These are phyloP conservation scores for Flexamia atlantica DNA, from an alignment of 2,888 invertebrate genomes.

Conservation along the genomic window DNA sequence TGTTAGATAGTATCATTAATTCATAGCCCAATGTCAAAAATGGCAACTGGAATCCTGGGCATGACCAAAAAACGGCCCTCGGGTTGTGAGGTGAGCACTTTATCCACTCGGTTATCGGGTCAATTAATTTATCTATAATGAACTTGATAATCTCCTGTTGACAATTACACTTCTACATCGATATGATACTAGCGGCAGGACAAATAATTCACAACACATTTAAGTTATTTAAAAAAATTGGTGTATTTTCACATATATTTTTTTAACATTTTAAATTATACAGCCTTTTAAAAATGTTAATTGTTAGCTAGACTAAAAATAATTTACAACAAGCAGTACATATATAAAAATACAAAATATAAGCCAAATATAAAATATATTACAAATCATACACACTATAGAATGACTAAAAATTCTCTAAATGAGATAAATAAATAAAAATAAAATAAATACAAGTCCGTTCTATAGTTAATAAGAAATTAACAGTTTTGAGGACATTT, in stretches of 20 bases:
- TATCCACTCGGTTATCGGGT: too few relatives aligned
- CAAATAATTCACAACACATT: conserved; percentile 19
- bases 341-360: conserved; percentile 58
- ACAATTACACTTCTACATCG: too few relatives aligned
- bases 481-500: too few relatives aligned
- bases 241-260: conserved; percentile 53
- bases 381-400: conserved; percentile 49
- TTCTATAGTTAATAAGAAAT: not conserved
- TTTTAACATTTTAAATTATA: conserved; percentile 52
- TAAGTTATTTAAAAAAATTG: conserved; percentile 51
- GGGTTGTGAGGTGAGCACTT: too few relatives aligned
- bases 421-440: conserved; percentile 48
- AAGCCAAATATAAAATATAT: conserved; percentile 46
- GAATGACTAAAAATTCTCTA: conserved; percentile 51
- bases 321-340: conserved; percentile 55
- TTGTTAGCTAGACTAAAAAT: conserved; percentile 46
- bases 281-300: conserved; percentile 54
- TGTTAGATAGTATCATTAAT: too few relatives aligned
- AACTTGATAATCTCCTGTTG: too few relatives aligned
- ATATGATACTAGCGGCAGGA: too few relatives aligned
- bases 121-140: too few relatives aligned
- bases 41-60: not conserved
- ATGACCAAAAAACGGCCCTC: too few relatives aligned
- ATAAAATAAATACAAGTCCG: conserved; percentile 26
- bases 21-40: too few relatives aligned